Base-by-base conservation (phyloP, 2,797 vertebrate species). In the Takifugu rubripes region DNA sequence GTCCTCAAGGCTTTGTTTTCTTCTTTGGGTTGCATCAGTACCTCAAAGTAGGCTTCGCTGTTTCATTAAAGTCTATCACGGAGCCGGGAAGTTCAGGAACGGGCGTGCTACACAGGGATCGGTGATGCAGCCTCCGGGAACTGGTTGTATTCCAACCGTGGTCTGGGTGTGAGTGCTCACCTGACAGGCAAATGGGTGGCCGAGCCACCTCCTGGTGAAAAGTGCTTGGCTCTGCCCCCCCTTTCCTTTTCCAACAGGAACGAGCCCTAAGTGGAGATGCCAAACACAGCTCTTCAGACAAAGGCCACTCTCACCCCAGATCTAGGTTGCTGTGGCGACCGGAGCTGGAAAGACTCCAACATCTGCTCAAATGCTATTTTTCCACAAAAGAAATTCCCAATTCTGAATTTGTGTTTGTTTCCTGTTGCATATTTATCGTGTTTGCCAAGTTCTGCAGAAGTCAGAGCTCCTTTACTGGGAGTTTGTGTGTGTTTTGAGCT, bases 171-270 rank as follows among this genome's bases (percentile, higher is more conserved):
- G 87, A 83, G 80, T 75, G 81, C 87, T 82, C 72, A 55, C 72
- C 90, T 85, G 87, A 90, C 87, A 83, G 78, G 88, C 84, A 88
- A 89, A 89, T 81, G 85, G 78, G 65, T 45, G 77, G 75, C 84
- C 81, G 70, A 78, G 83, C 83, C 81, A 79, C 74, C 75, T 77
- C 73, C 67, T 64, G 46, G 70, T 83, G 74, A 66, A 74, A 84
- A 84, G 83, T 54, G 74, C 74, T 59, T 43, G 29, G 56, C 72
- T 64, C 65, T 61, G 70, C 69, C 44, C n/a, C 44, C 70, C 63
- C 78, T 53, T 85, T 86, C 84, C 81, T 90, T 87, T 87, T 82
- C 71, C 8, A 79, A 87, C 82, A 85, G 87, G 83, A 89, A 86
- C 72, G 72, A 58, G 79, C 75, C 73, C 72, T 87, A 83, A 87